Conservation (phyloP, 2,888 invertebrate species). For the Diarsia brunnea region DNA sequence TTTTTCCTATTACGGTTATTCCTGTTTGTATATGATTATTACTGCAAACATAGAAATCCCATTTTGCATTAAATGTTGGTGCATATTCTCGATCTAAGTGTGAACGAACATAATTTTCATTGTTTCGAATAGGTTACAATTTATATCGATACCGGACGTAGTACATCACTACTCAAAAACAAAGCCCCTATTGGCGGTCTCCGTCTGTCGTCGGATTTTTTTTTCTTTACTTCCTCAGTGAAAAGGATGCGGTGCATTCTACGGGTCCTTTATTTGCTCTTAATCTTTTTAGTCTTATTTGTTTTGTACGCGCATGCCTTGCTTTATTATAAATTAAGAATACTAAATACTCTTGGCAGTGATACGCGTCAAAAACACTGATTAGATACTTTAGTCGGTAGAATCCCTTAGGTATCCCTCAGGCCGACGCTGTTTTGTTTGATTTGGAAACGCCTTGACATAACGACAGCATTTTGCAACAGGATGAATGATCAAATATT, state of each 20-base stretch:
- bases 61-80: constrained; percentile 1
- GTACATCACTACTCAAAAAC: constrained; percentile 78
- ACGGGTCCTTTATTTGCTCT: constrained; percentile 79
- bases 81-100: constrained; percentile 12
- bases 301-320: constrained; percentile 58
- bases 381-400: constrained; percentile 20
- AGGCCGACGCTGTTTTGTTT: too few relatives aligned
- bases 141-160: constrained; percentile 61
- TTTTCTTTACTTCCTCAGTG: constrained; percentile 82
- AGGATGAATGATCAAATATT: neutral
- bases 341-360: constrained; percentile 61
- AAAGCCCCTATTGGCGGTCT: constrained; percentile 84
- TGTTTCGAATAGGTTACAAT: constrained; percentile 36
- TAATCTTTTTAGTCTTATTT: constrained; percentile 69
- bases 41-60: constrained; percentile 5
- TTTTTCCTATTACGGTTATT: constrained; percentile 47
- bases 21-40: constrained; percentile 32
- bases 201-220: constrained; percentile 81
- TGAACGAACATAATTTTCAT: constrained; percentile 27
- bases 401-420: neutral
- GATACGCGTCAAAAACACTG: constrained; percentile 60
- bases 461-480: neutral
- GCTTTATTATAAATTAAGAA: constrained; percentile 62
- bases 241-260: constrained; percentile 84
- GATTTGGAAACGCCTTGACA: neutral